These are phyloP conservation scores for Leptobrachium ailaonicum DNA, from an alignment of 2,113 vertebrate genomes.

Conservation along the genomic window DNA sequence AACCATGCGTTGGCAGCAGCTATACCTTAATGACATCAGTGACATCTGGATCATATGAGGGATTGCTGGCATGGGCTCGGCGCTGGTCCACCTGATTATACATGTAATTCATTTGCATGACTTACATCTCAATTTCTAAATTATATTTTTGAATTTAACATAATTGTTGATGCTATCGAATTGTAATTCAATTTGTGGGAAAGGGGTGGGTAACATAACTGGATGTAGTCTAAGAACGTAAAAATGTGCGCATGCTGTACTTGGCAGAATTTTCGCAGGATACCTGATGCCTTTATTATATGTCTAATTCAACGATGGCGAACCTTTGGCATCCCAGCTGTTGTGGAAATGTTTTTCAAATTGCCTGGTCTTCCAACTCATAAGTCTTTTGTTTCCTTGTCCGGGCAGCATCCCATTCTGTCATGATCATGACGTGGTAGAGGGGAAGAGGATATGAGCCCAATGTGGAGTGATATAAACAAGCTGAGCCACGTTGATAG, in stretches of 20 bases:
- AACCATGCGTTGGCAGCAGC: conserved; percentile 40
- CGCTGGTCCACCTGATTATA: conserved; percentile 33
- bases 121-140: conserved; percentile 45
- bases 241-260: background rate
- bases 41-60: conserved; percentile 48
- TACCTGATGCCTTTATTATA: background rate
- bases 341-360: too few relatives aligned
- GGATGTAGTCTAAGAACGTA: background rate
- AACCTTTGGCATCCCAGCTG: too few relatives aligned
- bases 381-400: too few relatives aligned
- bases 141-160: conserved; percentile 27
- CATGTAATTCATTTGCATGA: conserved; percentile 42
- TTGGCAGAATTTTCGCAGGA: background rate
- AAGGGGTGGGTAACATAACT: background rate
- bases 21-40: conserved; percentile 44
- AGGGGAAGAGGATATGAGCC: too few relatives aligned
- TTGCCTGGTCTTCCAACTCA: too few relatives aligned
- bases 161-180: conserved; percentile 30
- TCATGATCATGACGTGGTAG: too few relatives aligned
- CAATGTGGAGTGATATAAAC: too few relatives aligned
- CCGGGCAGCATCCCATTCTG: too few relatives aligned
- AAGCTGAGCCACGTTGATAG: too few relatives aligned
- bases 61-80: conserved; percentile 10
- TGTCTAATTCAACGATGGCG: too few relatives aligned
- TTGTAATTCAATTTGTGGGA: conserved; percentile 24